A percentile compares a stretch with the other conserved stretches of the same genome.
Evolutionary conservation across 2,797 vertebrate genomes (phyloP).

Genomic region (Phataginus tricuspis): DNA sequence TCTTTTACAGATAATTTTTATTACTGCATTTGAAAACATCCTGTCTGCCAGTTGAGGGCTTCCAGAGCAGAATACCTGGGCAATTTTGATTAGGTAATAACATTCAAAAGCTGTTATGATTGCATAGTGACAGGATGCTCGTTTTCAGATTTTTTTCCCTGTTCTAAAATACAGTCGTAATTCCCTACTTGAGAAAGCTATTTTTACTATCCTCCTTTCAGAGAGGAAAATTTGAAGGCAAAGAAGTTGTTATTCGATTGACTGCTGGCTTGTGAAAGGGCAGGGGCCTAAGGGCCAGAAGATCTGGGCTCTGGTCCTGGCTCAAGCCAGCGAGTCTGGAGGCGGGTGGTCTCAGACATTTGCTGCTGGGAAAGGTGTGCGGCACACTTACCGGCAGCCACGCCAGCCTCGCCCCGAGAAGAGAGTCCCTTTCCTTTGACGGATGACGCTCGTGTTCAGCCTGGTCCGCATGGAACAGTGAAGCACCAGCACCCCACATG

Average conservation of each 20-base stretch:
- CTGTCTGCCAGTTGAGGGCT: background rate
- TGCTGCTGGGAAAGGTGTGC: background rate
- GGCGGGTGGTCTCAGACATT: background rate
- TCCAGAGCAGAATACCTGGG: constrained; percentile 40
- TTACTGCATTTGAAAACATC: constrained; percentile 40
- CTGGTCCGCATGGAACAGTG: background rate
- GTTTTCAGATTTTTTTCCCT: constrained; percentile 29
- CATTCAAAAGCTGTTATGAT: constrained; percentile 51
- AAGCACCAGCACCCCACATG: background rate
- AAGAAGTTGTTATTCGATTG: background rate
- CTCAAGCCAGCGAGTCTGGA: fast-evolving
- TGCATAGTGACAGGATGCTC: constrained; percentile 37
- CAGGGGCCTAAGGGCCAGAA: background rate
- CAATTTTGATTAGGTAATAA: constrained; percentile 58
- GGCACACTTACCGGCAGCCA: background rate
- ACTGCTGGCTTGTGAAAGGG: background rate
- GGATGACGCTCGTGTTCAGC: background rate
- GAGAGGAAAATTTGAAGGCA: constrained; percentile 37
- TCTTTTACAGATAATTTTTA: constrained; percentile 31
- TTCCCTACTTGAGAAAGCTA: background rate
- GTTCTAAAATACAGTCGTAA: background rate
- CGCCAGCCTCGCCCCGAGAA: background rate
- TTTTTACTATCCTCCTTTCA: constrained; percentile 26
- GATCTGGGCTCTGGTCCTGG: background rate
- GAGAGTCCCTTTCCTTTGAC: background rate